Percentiles rank a stretch among this genome's conserved stretches.
Evolutionary conservation across 2,797 vertebrate species (phyloP).

Genomic region (Micrastur ruficollis): DNA sequence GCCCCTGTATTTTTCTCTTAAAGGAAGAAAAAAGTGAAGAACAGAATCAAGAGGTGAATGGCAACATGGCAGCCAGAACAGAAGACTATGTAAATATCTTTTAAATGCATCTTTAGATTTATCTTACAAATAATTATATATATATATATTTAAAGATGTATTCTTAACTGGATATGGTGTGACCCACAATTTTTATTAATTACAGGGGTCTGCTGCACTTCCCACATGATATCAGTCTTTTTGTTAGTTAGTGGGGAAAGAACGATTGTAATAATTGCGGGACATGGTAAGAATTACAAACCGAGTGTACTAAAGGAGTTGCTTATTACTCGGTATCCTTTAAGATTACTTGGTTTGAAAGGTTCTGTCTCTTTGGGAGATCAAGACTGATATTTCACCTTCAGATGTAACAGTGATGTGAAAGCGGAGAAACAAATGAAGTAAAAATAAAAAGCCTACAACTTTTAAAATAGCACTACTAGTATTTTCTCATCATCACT

Average conservation of each 20-base stretch:
- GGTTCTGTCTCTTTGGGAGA: background rate
- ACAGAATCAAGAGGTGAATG: rapidly evolving
- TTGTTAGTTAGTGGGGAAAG: background rate
- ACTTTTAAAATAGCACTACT: rapidly evolving
- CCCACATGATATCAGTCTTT: background rate
- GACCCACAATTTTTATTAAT: background rate
- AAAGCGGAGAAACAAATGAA: background rate
- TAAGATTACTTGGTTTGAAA: rapidly evolving
- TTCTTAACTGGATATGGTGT: background rate
- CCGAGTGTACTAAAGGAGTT: rapidly evolving
- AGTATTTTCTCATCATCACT: background rate
- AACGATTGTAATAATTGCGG: background rate
- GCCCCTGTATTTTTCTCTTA: rapidly evolving
- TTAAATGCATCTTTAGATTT: background rate
- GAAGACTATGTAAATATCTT: constrained; percentile 46
- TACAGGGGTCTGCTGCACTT: too few species aligned
- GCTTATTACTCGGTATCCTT: rapidly evolving
- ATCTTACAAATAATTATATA: rapidly evolving
- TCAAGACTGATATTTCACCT: background rate
- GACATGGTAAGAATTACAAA: background rate
- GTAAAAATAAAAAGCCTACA: background rate
- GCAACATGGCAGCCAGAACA: background rate
- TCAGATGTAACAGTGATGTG: background rate
- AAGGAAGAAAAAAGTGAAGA: background rate
- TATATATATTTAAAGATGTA: rapidly evolving